Evolutionary conservation across 2,113 vertebrate genomes (phyloP).

Genomic region (Fregetta grallaria): DNA sequence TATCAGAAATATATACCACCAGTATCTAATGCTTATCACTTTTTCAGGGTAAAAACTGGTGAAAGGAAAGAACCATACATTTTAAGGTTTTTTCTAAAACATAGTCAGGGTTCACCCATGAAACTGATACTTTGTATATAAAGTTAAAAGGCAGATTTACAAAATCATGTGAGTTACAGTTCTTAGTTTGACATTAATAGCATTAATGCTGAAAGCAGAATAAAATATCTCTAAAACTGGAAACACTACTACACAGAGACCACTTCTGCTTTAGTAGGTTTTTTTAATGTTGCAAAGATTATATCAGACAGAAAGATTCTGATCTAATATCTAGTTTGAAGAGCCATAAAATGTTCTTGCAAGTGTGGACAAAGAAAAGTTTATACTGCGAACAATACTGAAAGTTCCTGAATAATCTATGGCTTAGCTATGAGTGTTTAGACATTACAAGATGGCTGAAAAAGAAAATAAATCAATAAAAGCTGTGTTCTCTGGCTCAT

Average conservation of each 20-base stretch:
- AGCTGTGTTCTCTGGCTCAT: neutral
- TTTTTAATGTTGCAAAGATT: neutral
- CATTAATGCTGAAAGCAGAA: neutral
- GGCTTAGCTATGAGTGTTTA: neutral
- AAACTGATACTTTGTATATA: neutral
- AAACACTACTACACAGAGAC: neutral
- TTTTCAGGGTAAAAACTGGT: neutral
- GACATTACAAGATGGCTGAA: neutral
- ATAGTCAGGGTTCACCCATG: neutral
- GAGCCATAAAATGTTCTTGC: neutral
- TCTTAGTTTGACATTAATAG: neutral
- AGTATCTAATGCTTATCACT: neutral
- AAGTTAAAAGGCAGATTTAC: neutral
- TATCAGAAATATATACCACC: neutral
- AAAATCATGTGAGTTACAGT: neutral
- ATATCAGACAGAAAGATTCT: neutral
- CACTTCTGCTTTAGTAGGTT: neutral
- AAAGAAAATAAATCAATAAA: constrained; percentile 37
- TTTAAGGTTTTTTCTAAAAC: neutral
- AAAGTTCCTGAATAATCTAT: neutral
- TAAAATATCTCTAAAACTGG: neutral
- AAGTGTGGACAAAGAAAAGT: neutral
- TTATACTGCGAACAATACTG: neutral
- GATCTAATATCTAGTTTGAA: neutral
- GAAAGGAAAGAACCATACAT: neutral